phyloP scores from a whole-genome alignment of 2,113 vertebrate species.

The Bathybates hornii region DNA sequence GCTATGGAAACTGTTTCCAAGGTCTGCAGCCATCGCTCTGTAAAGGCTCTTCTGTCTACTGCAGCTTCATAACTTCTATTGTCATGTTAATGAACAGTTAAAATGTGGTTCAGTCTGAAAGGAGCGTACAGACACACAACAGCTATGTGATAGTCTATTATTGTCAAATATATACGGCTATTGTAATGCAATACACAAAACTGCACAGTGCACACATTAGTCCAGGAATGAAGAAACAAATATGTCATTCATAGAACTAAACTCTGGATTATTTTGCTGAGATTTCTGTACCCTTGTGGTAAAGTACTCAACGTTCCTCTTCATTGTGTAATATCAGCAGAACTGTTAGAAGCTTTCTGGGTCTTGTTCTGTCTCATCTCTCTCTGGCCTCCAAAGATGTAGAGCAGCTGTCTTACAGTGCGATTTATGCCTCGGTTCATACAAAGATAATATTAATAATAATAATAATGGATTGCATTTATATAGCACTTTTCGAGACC shows the following conservation, averaged over 20 bases:
- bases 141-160: not conserved
- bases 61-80: slow-evolving; percentile 8
- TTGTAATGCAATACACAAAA: not conserved
- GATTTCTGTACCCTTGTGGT: not conserved
- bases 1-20: slow-evolving; percentile 48
- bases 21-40: not conserved
- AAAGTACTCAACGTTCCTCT: not conserved
- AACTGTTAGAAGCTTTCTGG: not conserved
- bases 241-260: not conserved
- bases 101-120: not conserved
- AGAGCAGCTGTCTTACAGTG: not conserved
- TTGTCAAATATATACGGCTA: not conserved
- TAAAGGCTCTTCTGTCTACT: not conserved
- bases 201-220: not conserved
- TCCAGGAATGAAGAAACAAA: not conserved
- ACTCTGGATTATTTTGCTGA: not conserved
- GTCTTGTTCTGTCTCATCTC: not conserved
- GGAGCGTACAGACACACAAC: not conserved
- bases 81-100: slow-evolving; percentile 32
- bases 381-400: not conserved
- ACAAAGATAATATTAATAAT: not conserved
- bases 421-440: not conserved
- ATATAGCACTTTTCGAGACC: not conserved
- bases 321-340: not conserved
- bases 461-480: not conserved